phyloP scores from a whole-genome alignment of 53 echinoderm and acorn worm genomes.

The Apostichopus leukothele region DNA sequence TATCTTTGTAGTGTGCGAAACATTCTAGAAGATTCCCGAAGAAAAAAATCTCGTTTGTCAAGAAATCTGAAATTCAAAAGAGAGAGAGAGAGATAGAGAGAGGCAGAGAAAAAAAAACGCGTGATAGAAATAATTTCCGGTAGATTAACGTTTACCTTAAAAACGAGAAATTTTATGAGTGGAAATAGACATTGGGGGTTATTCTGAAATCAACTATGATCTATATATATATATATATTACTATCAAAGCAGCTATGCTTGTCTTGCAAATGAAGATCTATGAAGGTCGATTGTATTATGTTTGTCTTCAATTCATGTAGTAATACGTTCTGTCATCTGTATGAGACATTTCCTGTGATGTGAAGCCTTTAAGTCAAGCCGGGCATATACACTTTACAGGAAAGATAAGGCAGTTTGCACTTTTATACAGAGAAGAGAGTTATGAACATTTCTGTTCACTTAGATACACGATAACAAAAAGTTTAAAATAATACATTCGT shows the following conservation, averaged over 20 bases:
- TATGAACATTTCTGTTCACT: too few species aligned
- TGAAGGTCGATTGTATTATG: neutral
- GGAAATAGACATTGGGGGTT: too few species aligned
- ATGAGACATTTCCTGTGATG: neutral
- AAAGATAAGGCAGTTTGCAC: too few species aligned
- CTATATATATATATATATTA: too few species aligned
- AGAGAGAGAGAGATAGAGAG: neutral
- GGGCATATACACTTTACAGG: neutral
- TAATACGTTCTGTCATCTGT: neutral
- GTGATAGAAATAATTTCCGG: constrained; percentile 33
- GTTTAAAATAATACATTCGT: too few species aligned
- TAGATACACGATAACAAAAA: too few species aligned
- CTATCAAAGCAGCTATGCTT: neutral
- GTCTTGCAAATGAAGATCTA: neutral
- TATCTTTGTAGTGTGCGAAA: neutral
- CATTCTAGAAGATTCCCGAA: neutral
- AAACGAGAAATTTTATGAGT: neutral
- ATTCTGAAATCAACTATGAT: too few species aligned
- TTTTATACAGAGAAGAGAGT: too few species aligned
- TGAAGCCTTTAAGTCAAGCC: neutral
- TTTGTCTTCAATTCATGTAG: neutral
- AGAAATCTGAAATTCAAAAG: neutral
- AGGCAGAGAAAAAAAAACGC: constrained; percentile 12
- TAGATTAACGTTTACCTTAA: neutral
- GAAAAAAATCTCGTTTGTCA: neutral